These are phyloP conservation scores for Nomada fabriciana DNA, from an alignment of 2,888 invertebrate species.

Conservation along the genomic window DNA sequence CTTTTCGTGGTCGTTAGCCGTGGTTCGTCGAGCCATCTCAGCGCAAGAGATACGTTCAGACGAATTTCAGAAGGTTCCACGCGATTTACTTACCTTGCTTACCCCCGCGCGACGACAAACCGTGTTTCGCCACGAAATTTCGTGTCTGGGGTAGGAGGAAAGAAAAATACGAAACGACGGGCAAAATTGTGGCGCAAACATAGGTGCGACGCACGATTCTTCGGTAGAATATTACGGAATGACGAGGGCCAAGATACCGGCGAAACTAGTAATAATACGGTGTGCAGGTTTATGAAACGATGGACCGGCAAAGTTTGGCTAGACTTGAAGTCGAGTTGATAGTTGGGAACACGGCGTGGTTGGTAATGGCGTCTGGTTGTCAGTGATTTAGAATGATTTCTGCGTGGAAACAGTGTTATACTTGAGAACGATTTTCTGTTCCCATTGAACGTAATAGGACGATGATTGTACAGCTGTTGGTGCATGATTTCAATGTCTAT, in stretches of 20 bases:
- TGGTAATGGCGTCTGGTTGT: not conserved
- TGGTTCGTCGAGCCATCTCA: constrained; percentile 64
- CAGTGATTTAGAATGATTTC: not conserved
- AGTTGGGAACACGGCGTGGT: not conserved
- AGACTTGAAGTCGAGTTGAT: not conserved
- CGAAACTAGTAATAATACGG: not conserved
- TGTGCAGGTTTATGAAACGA: not conserved
- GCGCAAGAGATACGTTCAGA: constrained; percentile 70
- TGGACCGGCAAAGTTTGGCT: not conserved
- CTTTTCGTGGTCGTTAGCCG: constrained; percentile 74
- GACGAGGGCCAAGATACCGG: not conserved
- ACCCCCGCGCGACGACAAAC: not conserved
- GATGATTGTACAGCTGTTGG: too few species aligned
- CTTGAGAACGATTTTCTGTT: not conserved
- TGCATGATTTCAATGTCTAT: too few species aligned
- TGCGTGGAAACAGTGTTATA: not conserved
- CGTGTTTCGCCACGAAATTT: not conserved
- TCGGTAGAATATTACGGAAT: constrained; percentile 1
- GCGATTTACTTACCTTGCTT: constrained; percentile 36
- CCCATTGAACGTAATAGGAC: too few species aligned
- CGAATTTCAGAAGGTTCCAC: constrained; percentile 73
- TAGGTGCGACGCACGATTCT: not conserved
- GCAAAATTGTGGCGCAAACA: not conserved
- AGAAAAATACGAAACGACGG: too few species aligned
- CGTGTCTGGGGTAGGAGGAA: too few species aligned